Evolutionary conservation across 2,888 invertebrate species (phyloP).

Genomic region (Punctoribates punctum): DNA sequence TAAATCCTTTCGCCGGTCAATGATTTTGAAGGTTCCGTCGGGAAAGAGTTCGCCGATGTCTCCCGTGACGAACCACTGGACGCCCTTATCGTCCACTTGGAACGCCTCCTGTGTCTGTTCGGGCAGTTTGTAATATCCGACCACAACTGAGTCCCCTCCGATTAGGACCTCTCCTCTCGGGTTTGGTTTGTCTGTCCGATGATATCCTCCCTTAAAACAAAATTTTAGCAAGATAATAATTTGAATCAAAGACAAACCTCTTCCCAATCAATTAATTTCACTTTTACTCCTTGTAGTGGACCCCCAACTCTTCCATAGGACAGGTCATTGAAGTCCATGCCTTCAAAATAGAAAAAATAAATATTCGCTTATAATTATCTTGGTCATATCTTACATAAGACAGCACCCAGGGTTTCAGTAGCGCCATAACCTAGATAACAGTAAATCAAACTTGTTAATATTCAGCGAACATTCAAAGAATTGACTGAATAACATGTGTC

Average conservation of each 20-base stretch:
- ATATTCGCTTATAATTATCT: constrained; percentile 68
- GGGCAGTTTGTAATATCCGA: constrained; percentile 89
- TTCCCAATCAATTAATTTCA: constrained; percentile 84
- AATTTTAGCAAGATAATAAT: constrained; percentile 63
- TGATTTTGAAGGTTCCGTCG: constrained; percentile 92
- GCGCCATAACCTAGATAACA: constrained; percentile 95
- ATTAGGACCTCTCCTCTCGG: constrained; percentile 81
- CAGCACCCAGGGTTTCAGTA: constrained; percentile 94
- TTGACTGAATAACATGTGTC: too few relatives aligned
- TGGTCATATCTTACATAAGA: constrained; percentile 46
- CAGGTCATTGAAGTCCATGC: constrained; percentile 61
- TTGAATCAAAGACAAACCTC: constrained; percentile 66
- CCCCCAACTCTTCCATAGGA: constrained; percentile 82
- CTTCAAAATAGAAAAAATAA: constrained; percentile 63
- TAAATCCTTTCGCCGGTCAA: constrained; percentile 70
- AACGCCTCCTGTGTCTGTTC: constrained; percentile 69
- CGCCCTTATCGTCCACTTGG: constrained; percentile 64
- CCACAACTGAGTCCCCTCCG: constrained; percentile 86
- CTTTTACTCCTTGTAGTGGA: constrained; percentile 76
- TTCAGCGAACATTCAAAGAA: too few relatives aligned
- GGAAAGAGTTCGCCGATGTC: constrained; percentile 90
- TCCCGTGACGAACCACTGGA: constrained; percentile 92
- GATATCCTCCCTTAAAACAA: constrained; percentile 67
- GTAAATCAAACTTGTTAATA: too few relatives aligned
- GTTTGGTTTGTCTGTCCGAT: constrained; percentile 75